Conservation (phyloP, 53 echinoderm and acorn worm genomes). For the Astropecten irregularis region DNA sequence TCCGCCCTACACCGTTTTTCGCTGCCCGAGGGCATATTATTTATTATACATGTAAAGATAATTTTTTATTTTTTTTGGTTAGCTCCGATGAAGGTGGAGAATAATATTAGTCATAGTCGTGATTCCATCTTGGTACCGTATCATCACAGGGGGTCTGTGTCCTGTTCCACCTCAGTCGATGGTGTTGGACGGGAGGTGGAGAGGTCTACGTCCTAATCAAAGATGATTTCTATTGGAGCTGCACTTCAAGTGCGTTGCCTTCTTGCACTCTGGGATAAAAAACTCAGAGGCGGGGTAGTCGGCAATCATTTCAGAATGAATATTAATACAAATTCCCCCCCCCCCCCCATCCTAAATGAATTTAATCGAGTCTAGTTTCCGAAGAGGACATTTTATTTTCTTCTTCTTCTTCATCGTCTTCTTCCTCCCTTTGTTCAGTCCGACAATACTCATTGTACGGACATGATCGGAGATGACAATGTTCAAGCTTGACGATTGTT, state of each 20-base stretch:
- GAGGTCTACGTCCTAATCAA: background rate
- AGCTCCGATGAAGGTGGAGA: background rate
- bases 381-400: too few relatives aligned
- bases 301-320: too few relatives aligned
- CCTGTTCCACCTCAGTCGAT: background rate
- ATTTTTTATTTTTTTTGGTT: background rate
- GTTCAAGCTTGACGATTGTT: too few relatives aligned
- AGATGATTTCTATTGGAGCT: background rate
- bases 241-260: background rate
- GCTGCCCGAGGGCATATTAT: conserved; percentile 7
- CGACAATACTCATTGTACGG: too few relatives aligned
- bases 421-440: too few relatives aligned
- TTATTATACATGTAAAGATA: too few relatives aligned
- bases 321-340: too few relatives aligned
- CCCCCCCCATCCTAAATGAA: too few relatives aligned
- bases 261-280: background rate
- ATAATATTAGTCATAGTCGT: conserved; percentile 47
- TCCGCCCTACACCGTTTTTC: conserved; percentile 4
- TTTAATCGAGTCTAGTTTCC: too few relatives aligned
- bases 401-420: too few relatives aligned
- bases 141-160: background rate
- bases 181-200: background rate
- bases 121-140: conserved; percentile 36
- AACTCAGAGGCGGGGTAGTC: too few relatives aligned
- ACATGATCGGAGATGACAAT: too few relatives aligned